A percentile compares a stretch with the other conserved stretches of the same genome.
These are phyloP conservation scores for Arrhopalites spinosus DNA, from an alignment of 2,888 invertebrate species.

Conservation along the genomic window DNA sequence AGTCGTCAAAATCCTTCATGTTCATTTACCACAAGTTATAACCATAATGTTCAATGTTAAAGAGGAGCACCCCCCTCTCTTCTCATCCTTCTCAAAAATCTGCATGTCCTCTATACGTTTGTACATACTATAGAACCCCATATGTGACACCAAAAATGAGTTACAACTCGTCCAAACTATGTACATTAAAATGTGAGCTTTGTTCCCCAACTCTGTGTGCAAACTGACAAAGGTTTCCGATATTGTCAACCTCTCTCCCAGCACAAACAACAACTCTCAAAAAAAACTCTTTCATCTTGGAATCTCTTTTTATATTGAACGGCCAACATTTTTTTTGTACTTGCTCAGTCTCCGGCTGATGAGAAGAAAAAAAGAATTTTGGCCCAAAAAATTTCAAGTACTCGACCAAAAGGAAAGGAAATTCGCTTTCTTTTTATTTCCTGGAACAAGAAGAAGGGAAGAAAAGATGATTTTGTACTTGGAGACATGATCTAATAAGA, in stretches of 20 bases:
- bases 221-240: conserved; percentile 4
- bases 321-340: background rate
- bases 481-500: no score
- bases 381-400: background rate
- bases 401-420: conserved; percentile 7
- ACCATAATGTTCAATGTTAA: background rate
- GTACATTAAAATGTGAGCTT: background rate
- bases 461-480: no score
- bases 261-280: no score
- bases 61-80: background rate
- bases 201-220: background rate
- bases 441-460: background rate
- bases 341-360: background rate
- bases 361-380: background rate
- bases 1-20: conserved; percentile 38
- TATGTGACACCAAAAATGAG: conserved; percentile 7
- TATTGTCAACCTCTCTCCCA: conserved; percentile 20
- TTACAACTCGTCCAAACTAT: no score
- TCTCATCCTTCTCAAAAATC: background rate
- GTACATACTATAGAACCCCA: background rate
- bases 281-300: background rate
- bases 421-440: conserved; percentile 13
- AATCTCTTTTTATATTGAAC: background rate
- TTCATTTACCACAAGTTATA: conserved; percentile 26
- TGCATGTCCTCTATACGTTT: background rate